Percentiles rank a stretch among this genome's conserved stretches.
These are phyloP conservation scores for Clamator glandarius DNA, from an alignment of 2,797 vertebrate species.

Conservation along the genomic window DNA sequence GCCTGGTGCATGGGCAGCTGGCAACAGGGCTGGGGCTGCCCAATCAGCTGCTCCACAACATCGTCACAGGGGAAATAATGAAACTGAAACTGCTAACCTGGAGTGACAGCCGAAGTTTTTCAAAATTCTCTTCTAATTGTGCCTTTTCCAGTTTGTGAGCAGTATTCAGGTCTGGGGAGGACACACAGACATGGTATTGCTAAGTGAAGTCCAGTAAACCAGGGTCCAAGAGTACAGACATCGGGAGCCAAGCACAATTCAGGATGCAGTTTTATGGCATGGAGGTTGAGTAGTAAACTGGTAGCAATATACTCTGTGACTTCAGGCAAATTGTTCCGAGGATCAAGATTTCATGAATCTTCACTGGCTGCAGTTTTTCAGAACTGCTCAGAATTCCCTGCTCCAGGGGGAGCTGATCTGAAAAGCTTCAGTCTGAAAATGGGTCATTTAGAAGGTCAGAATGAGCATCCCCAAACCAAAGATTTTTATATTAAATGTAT, in stretches of 20 bases:
- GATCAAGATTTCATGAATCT: not conserved
- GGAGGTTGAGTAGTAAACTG: not conserved
- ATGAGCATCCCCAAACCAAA: not conserved
- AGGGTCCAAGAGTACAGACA: not conserved
- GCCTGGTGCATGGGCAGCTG: not conserved
- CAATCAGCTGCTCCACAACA: not conserved
- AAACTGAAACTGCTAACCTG: constrained; percentile 80
- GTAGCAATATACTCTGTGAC: not conserved
- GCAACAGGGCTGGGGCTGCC: rapidly evolving
- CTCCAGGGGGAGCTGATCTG: not conserved
- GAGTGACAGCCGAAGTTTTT: constrained; percentile 90
- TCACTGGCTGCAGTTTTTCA: not conserved
- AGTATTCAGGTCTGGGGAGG: constrained; percentile 85
- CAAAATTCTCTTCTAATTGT: constrained; percentile 90
- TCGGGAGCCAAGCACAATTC: rapidly evolving
- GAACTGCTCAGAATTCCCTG: not conserved
- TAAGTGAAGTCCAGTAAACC: not conserved
- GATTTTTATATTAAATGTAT: not conserved
- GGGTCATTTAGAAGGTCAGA: not conserved
- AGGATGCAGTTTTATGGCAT: not conserved
- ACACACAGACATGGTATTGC: constrained; percentile 8
- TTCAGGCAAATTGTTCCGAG: not conserved
- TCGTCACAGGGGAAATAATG: not conserved
- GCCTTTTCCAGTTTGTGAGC: constrained; percentile 92
- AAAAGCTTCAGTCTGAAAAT: not conserved